Conservation (phyloP, 1,140 invertebrate species). For the Coptotermes formosanus region DNA sequence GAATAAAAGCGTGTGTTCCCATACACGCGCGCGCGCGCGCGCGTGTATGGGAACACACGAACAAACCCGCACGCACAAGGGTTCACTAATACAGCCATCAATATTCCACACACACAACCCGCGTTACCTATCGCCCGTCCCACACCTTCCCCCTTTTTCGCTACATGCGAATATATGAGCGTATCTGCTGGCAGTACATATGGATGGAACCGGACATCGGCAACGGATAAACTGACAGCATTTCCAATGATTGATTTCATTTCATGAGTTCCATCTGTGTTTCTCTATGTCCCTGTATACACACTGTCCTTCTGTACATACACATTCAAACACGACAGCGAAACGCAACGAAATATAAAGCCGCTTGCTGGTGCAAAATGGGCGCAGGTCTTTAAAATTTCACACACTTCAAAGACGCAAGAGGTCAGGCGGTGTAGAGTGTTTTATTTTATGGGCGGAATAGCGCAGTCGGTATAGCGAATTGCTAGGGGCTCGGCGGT, state of each 20-base stretch:
- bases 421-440: too few relatives aligned
- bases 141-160: not conserved
- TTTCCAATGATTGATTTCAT: slow-evolving; percentile 17
- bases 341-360: not conserved
- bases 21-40: too few relatives aligned
- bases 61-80: not conserved
- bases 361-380: not conserved
- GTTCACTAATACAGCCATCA: not conserved
- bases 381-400: not conserved
- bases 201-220: not conserved
- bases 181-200: not conserved
- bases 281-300: not conserved
- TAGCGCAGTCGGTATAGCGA: too few relatives aligned
- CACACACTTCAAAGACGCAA: not conserved
- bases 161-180: not conserved
- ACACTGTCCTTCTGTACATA: not conserved
- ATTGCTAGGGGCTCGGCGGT: too few relatives aligned
- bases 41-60: not conserved
- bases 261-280: slow-evolving; percentile 10
- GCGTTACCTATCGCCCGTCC: not conserved
- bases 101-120: not conserved
- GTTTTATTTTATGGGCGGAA: too few relatives aligned
- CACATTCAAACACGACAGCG: not conserved
- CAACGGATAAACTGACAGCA: not conserved
- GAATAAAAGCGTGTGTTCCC: not conserved